phyloP scores from a whole-genome alignment of 2,888 invertebrate genomes.

The Cerastis rubricosa region DNA sequence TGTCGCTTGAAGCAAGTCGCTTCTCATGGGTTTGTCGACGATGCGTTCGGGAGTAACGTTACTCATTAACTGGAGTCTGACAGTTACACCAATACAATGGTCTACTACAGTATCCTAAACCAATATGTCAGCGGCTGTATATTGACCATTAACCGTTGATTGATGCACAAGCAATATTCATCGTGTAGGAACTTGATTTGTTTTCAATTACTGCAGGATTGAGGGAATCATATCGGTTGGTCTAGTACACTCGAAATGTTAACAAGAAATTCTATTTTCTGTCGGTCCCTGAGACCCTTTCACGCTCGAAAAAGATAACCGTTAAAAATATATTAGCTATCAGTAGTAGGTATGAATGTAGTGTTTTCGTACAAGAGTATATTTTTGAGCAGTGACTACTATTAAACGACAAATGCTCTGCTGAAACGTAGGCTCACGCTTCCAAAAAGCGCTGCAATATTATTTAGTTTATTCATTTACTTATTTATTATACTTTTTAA shows the following conservation, averaged over 20 bases:
- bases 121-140: constrained; percentile 18
- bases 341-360: neutral
- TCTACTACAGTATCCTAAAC: constrained; percentile 16
- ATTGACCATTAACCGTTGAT: constrained; percentile 49
- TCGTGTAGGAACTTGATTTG: constrained; percentile 9
- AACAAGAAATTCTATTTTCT: neutral
- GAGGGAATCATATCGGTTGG: constrained; percentile 7
- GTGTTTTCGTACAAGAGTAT: neutral
- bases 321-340: neutral
- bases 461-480: too few relatives aligned
- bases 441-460: neutral
- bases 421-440: neutral
- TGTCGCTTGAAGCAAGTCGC: neutral
- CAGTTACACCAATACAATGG: constrained; percentile 14
- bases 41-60: neutral
- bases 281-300: neutral
- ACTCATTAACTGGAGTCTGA: neutral
- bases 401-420: neutral
- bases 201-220: constrained; percentile 37
- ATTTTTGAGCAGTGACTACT: neutral
- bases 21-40: neutral
- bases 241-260: neutral
- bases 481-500: too few relatives aligned
- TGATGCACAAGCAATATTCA: constrained; percentile 43
- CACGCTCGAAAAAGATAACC: neutral